Conservation (phyloP, 2,113 vertebrate genomes). For the Sorex fumeus region DNA sequence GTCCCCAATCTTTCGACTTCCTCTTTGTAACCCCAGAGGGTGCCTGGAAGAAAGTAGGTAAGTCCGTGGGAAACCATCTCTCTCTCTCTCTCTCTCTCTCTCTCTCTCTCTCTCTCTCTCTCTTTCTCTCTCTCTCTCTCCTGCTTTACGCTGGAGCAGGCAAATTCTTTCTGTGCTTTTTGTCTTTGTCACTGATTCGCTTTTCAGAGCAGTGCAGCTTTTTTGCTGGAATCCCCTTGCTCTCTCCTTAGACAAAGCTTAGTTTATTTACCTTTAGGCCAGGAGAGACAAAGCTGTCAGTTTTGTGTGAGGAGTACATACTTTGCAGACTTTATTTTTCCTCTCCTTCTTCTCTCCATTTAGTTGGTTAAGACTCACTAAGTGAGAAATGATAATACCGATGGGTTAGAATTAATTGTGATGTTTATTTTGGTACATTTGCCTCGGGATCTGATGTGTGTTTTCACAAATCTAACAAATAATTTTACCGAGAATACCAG, state of each 20-base stretch:
- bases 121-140: background rate
- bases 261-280: constrained; percentile 42
- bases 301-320: constrained; percentile 8
- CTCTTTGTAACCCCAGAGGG: background rate
- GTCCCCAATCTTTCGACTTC: background rate
- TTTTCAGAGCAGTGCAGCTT: constrained; percentile 6
- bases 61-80: background rate
- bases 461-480: constrained; percentile 75
- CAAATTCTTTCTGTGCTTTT: background rate
- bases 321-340: background rate
- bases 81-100: too few relatives aligned
- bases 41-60: background rate
- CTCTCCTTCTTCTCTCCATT: background rate
- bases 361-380: constrained; percentile 63
- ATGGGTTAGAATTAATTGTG: constrained; percentile 64
- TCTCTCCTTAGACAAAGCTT: constrained; percentile 48
- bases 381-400: constrained; percentile 58
- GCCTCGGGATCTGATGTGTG: constrained; percentile 55
- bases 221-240: constrained; percentile 46
- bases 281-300: background rate
- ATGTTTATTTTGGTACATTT: constrained; percentile 76
- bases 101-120: too few relatives aligned
- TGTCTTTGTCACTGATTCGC: background rate
- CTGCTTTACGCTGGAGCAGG: background rate
- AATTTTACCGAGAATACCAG: constrained; percentile 73